A percentile compares a stretch with the other conserved stretches of the same genome.
Evolutionary conservation across 2,888 invertebrate species (phyloP).

Genomic region (Trissolcus japonicus): DNA sequence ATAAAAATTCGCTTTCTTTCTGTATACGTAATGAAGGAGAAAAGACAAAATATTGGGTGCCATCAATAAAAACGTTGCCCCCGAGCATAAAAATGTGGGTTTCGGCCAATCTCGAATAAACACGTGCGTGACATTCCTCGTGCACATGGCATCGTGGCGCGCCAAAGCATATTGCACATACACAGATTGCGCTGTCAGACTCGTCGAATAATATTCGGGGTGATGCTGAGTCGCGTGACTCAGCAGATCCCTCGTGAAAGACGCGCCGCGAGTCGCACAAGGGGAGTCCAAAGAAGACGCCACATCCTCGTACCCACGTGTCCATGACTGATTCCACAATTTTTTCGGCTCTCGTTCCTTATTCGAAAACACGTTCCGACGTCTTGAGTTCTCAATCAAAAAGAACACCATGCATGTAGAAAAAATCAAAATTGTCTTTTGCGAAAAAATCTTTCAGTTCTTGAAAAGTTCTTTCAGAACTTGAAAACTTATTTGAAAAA

Average conservation of each 20-base stretch:
- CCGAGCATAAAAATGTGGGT: conserved; percentile 18
- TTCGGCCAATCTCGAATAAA: conserved; percentile 39
- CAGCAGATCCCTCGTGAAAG: conserved; percentile 65
- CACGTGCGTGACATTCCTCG: conserved; percentile 59
- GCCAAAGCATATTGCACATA: conserved; percentile 69
- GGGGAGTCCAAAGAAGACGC: conserved; percentile 34
- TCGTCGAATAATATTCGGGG: conserved; percentile 71
- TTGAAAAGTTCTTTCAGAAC: no score
- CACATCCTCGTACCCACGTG: conserved; percentile 61
- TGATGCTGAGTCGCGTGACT: conserved; percentile 68
- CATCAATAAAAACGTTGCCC: conserved; percentile 12
- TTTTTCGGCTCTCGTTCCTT: conserved; percentile 38
- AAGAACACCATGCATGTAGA: no score
- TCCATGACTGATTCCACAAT: conserved; percentile 67
- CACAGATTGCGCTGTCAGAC: conserved; percentile 73
- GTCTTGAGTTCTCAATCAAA: conserved; percentile 45
- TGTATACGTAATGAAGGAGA: neutral
- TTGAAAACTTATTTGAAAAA: neutral
- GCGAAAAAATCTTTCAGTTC: neutral
- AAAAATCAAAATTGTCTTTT: no score
- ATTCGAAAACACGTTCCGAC: conserved; percentile 23
- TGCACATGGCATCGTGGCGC: conserved; percentile 55
- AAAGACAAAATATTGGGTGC: conserved; percentile 1
- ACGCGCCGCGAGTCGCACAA: conserved; percentile 16
- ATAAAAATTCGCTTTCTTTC: no score